Evolutionary conservation across 2,113 vertebrate species (phyloP), one percentile per base, ranked within the genome.

Genomic region (Paralichthys olivaceus): DNA sequence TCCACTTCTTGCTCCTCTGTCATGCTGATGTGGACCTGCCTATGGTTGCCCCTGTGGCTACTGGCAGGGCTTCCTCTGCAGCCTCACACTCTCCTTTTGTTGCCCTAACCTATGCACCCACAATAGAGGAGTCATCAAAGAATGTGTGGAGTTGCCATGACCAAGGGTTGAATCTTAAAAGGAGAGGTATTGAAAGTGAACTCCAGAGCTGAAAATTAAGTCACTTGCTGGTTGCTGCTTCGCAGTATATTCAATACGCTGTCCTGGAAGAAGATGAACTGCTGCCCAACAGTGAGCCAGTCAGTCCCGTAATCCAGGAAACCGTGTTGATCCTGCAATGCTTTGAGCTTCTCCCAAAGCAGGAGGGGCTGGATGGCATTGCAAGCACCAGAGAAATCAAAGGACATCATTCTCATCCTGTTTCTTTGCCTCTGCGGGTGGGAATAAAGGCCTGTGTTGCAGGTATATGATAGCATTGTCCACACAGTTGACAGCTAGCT

Each of bases 381-480:
- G 32, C 80, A 80, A 82, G 80, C 66, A 55, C 15, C 55, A 53
- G 45, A 85, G 62, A 71, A 83, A 84, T 79, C 59, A 79, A 84
- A 79, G 67, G 17, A 56, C 71, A 69, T 71, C 34, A 69, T 72
- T 77, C 55, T 71, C 29, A 65, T 77, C 69, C 37, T 13, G 57
- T 47, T 68, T 58, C 49, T 69, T 23, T 20, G 64, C 61, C 58
- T 65, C 77, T 53, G 77, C 60, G 45, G 82, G 63, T 73, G 72
- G 83, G 72, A 78, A 72, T 67, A 43, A 53, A 73, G 78, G 58
- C 75, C 75, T 26, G 59, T 72, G 80, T 79, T 75, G 75, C 59
- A 40, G 56, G 25, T 34, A 5, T 62, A 3, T 37, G 67, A 84
- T 84, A 69, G 68, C 74, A 81, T 71, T 81, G 81, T 87, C 57